Conservation (phyloP, 1,140 invertebrate genomes). For the Eurosta solidaginis region DNA sequence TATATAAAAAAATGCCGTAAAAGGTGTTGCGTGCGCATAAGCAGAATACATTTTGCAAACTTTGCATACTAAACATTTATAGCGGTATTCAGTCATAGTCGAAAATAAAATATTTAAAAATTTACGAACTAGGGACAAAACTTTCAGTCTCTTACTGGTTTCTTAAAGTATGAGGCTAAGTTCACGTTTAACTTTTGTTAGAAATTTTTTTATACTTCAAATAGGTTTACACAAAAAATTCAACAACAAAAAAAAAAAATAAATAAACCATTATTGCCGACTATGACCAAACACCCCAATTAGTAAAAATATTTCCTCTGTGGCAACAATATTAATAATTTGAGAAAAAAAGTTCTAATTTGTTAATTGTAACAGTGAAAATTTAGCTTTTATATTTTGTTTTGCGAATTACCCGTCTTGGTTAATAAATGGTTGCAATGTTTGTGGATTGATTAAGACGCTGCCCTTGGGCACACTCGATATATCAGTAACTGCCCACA, state of each 20-base stretch:
- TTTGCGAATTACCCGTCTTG: slow-evolving; percentile 65
- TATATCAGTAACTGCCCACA: slow-evolving; percentile 86
- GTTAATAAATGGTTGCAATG: slow-evolving; percentile 70
- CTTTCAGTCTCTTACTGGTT: too few relatives aligned
- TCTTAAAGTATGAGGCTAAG: too few relatives aligned
- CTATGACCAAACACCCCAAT: background rate
- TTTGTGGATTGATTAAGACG: slow-evolving; percentile 83
- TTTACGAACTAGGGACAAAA: too few relatives aligned
- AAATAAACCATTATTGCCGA: too few relatives aligned
- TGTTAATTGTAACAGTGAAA: background rate
- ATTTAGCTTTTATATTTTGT: slow-evolving; percentile 35
- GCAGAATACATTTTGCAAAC: slow-evolving; percentile 17
- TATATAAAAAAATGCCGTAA: background rate
- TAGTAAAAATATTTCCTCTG: background rate
- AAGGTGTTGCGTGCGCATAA: slow-evolving; percentile 1
- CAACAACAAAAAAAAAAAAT: too few relatives aligned
- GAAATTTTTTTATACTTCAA: too few relatives aligned
- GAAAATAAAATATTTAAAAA: background rate
- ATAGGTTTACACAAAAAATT: too few relatives aligned
- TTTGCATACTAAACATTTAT: background rate
- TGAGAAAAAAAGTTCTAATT: background rate
- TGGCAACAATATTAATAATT: background rate
- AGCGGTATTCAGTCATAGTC: background rate
- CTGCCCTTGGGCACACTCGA: slow-evolving; percentile 81
- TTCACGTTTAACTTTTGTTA: too few relatives aligned